Conservation (phyloP, 2,888 invertebrate genomes). For the Euzetes globulus region DNA sequence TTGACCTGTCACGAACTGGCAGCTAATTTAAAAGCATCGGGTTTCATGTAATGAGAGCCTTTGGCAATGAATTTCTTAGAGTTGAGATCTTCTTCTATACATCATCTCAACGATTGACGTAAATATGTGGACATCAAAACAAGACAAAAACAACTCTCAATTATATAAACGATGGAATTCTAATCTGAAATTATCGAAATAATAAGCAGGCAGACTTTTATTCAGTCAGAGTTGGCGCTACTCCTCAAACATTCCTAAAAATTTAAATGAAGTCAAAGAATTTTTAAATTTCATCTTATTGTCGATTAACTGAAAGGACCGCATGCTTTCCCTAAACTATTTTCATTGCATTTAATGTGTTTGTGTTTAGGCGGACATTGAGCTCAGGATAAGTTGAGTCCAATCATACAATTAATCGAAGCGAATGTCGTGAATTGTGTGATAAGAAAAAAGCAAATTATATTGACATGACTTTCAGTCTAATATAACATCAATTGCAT, state of each 20-base stretch:
- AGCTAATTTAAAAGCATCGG: neutral
- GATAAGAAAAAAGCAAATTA: conserved; percentile 18
- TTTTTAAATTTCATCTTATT: neutral
- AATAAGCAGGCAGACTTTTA: neutral
- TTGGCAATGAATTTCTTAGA: conserved; percentile 1
- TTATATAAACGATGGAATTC: neutral
- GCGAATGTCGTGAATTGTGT: neutral
- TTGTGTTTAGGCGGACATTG: neutral
- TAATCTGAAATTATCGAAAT: neutral
- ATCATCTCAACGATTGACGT: neutral
- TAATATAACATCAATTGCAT: neutral
- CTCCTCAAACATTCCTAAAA: neutral
- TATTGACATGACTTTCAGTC: conserved; percentile 10
- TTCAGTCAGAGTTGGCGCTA: neutral
- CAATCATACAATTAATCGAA: neutral
- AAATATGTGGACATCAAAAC: neutral
- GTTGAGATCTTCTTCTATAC: neutral
- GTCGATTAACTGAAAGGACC: neutral
- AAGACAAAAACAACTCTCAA: neutral
- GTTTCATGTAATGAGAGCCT: neutral
- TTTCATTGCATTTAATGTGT: neutral
- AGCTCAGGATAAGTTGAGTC: neutral
- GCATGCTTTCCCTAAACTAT: neutral
- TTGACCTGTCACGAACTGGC: conserved; percentile 11
- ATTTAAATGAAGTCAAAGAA: neutral